These are phyloP conservation scores for Hiodon tergisus DNA, from an alignment of 2,113 vertebrate species.

Conservation along the genomic window DNA sequence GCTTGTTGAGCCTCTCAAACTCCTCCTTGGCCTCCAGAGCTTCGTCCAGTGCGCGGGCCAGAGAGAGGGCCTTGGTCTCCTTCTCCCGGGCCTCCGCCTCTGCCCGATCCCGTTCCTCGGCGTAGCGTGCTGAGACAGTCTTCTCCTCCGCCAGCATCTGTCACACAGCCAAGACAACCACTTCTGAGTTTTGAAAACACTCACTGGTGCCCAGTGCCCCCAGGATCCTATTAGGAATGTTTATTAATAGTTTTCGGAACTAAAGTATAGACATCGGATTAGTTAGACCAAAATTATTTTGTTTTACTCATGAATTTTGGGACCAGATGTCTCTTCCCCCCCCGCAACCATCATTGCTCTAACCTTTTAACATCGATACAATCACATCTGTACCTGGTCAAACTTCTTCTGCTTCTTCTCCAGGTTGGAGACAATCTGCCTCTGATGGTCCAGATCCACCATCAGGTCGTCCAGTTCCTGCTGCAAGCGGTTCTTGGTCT, in stretches of 20 bases:
- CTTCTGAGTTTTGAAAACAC: no score
- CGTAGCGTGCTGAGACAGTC: conserved; percentile 82
- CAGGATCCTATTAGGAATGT: no score
- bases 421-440: conserved; percentile 90
- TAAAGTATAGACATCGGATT: no score
- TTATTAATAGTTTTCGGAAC: no score
- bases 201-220: no score
- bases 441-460: conserved; percentile 92
- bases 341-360: not conserved
- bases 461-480: conserved; percentile 93
- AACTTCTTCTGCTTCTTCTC: conserved; percentile 99
- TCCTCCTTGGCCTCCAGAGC: conserved; percentile 91
- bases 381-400: conserved; percentile 73
- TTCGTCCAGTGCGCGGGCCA: conserved; percentile 85
- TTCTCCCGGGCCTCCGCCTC: conserved; percentile 94
- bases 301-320: no score
- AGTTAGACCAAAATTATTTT: no score
- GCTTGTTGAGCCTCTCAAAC: conserved; percentile 89
- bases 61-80: conserved; percentile 88
- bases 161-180: not conserved
- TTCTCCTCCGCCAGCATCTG: conserved; percentile 95
- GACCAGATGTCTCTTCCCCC: not conserved
- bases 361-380: not conserved
- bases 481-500: conserved; percentile 92
- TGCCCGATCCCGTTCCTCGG: conserved; percentile 87